Evolutionary conservation across 2,888 invertebrate species (phyloP), one percentile per base, ranked within the genome.

Genomic region (Aleiodes testaceus): DNA sequence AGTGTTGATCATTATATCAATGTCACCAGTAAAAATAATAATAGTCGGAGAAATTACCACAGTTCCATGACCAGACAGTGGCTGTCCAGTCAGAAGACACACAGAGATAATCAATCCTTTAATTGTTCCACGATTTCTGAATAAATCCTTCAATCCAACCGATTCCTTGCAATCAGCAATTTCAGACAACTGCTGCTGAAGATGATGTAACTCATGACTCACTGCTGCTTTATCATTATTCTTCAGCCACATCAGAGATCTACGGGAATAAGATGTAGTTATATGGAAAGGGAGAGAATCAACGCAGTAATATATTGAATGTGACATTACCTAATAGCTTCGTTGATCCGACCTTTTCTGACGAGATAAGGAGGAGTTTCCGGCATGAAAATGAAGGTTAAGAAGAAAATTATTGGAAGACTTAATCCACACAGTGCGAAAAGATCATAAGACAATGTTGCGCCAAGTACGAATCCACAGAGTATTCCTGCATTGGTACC

Each of bases 321-420:
- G 12, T 1, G 9, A 12, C n/a, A 47, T 66, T 55, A 70, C 70
- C 55, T 70, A n/a, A 18, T 30, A 2, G 70, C 70, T n/a, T 90
- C 89, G 7, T 80, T 79, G 72, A 80, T 78, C 22, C 83, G 83
- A 66, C 87, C 84, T 44, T 79, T 76, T 6, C 84, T 82, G 20
- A 88, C 74, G n/a, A 89, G 80, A 61, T 85, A 88, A 20, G 89
- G 83, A 0, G 92, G 92, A 1, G 91, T 89, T 80, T 92, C 92
- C 2, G 91, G 91, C 74, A 91, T 74, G 64, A 85, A 87, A n/a
- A 87, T 76, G 74, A 90, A 88, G 0, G 84, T 70, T 2, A 85
- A 73, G 5, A 89, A 72, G 47, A 88, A 88, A 0, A 89, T 14
- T 1, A 89, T 59, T 0, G 89, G 87, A 1, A 89, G 67, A 0